Conservation (phyloP, 2,797 vertebrate genomes). For the Microctenopoma lineatum region DNA sequence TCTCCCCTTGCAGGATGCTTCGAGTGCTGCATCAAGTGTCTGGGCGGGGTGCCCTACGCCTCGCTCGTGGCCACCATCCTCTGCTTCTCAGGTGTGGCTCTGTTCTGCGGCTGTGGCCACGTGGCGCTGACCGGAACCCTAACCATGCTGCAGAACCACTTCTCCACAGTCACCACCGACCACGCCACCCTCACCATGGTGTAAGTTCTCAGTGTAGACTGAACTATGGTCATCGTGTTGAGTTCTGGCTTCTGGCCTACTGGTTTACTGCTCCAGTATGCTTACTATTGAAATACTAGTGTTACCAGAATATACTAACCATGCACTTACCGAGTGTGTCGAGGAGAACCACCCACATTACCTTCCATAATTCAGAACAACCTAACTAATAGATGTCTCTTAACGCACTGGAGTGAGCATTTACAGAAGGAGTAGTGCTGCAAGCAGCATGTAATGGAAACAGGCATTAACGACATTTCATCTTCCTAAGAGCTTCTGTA, state of each 20-base stretch:
- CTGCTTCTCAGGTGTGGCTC: conserved; percentile 95
- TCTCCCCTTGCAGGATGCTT: conserved; percentile 91
- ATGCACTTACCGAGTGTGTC: conserved; percentile 18
- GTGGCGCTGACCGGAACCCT: conserved; percentile 94
- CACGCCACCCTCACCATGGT: conserved; percentile 91
- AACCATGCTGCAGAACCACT: conserved; percentile 94
- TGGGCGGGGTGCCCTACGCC: conserved; percentile 98
- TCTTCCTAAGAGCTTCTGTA: no score
- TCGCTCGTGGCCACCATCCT: conserved; percentile 99
- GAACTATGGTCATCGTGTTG: background rate
- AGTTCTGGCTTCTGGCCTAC: conserved; percentile 14
- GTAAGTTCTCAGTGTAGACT: conserved; percentile 79
- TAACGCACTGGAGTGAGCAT: background rate
- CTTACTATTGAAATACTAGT: background rate
- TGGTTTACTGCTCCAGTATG: background rate
- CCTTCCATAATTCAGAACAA: conserved; percentile 1
- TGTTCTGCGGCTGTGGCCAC: conserved; percentile 97
- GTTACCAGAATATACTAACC: background rate
- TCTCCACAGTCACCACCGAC: conserved; percentile 90
- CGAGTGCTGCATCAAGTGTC: conserved; percentile 99
- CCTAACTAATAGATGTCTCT: background rate
- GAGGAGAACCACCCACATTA: conserved; percentile 7
- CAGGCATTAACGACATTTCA: no score
- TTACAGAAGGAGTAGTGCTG: background rate
- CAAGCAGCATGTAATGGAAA: background rate